Evolutionary conservation across 2,888 invertebrate species (phyloP), one percentile per base, ranked within the genome.

Genomic region (Drosophila percnosoma): DNA sequence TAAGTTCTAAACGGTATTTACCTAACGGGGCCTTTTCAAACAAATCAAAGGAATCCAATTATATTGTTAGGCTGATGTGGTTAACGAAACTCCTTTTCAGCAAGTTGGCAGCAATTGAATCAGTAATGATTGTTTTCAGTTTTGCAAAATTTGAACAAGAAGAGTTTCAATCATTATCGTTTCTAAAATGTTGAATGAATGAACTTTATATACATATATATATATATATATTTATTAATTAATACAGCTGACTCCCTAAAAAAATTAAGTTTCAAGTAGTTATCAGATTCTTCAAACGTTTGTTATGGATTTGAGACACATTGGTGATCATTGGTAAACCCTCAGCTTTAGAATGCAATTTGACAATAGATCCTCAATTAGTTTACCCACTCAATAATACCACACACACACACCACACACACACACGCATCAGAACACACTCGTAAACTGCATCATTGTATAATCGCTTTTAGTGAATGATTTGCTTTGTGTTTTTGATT

Each of bases 391-490:
- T 13, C 7, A 33, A 15, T n/a, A 21, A 13, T 27, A 27, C 40
- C 21, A 24, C 24, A 2, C 8, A 38, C 38, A 11, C 8, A 33
- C 6, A 18, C 18, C 24, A 42, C 40, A 7, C 42, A 54, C 51
- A n/a, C 4, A 33, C 21, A 0, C 21, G 34, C 45, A 66, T 62
- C 59, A 68, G n/a, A 33, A 54, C 27, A 55, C 65, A 75, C 54
- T 40, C 54, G 45, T 63, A 57, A 57, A 42, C 33, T 72, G 66
- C 73, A 82, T 72, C 76, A 72, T 82, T 88, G 70, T 83, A 77
- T 63, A 78, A 78, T 49, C 71, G 87, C 88, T 76, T 88, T 88
- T 88, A 85, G 83, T 75, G 86, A 89, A 89, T 84, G 84, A 83
- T 84, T 81, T 84, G 61, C 49, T 67, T 70, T 65, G 36, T 49